phyloP scores from a whole-genome alignment of 2,797 vertebrate species.

The Phrynocephalus vlangalii region DNA sequence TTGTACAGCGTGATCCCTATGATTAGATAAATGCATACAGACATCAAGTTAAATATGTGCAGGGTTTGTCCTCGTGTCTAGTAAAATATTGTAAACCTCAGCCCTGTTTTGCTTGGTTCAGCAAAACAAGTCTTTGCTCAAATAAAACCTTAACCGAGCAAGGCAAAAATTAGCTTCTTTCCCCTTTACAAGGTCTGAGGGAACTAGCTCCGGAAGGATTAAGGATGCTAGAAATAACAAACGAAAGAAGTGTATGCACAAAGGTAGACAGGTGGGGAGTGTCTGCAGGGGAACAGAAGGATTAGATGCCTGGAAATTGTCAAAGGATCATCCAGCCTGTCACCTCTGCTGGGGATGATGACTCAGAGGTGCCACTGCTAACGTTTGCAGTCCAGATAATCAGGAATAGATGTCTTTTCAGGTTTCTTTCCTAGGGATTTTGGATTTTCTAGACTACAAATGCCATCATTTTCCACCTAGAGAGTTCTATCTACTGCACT shows the following conservation, averaged over 20 bases:
- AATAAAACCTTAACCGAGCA: constrained; percentile 62
- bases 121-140: constrained; percentile 67
- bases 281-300: constrained; percentile 65
- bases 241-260: background rate
- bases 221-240: constrained; percentile 61
- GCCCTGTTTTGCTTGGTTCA: constrained; percentile 58
- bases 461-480: too few relatives aligned
- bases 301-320: constrained; percentile 32
- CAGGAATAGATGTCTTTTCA: background rate
- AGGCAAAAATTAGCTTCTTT: constrained; percentile 51
- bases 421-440: background rate
- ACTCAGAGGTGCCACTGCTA: constrained; percentile 8
- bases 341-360: background rate
- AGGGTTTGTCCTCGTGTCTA: constrained; percentile 70
- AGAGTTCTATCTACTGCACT: too few relatives aligned
- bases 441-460: too few relatives aligned
- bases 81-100: constrained; percentile 72
- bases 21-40: constrained; percentile 78
- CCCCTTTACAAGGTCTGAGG: constrained; percentile 28
- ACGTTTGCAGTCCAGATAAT: background rate
- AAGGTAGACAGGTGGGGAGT: constrained; percentile 47
- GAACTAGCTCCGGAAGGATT: constrained; percentile 56
- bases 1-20: constrained; percentile 60
- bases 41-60: constrained; percentile 76
- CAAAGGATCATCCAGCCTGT: constrained; percentile 49